Base-by-base conservation (phyloP, 2,888 invertebrate species). In the Harmothoe impar region DNA sequence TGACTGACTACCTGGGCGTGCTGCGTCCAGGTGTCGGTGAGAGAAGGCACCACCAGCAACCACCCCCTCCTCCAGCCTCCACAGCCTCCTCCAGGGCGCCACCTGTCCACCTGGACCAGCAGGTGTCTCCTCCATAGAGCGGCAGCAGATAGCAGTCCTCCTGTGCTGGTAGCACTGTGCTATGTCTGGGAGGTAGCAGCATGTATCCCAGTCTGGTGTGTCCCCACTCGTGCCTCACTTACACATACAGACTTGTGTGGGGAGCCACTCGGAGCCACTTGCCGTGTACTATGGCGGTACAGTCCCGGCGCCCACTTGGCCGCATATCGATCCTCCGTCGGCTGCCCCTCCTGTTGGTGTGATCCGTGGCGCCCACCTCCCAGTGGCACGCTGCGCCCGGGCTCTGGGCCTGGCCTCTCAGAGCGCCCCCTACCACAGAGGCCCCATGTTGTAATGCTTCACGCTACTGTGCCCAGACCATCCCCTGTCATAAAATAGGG, bases 21-120 rank as follows among this genome's bases (percentile, higher is more conserved):
- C 72, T 62, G 62, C 43, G 3, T 5, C 72, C 72, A 72, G 72
- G 29, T 72, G 72, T 72, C 72, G n/a, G n/a, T n/a, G n/a, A 29
- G 72, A 15, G 31, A 29, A 15, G 72, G 35, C 35, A 17, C n/a
- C 5, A 20, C 0, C n/a, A 0, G 3, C 81, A 5, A 0, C 81
- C 81, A 35, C 77, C 68, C 68, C 20, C 68, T 29, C 72, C 72
- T 25, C 72, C 72, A 25, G 31, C 72, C 72, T 29, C 72, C 72
- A 15, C 29, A 25, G 31, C 72, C 72, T 29, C 72, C 72, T 72
- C 29, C 72, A 25, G 72, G 62, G 72, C 31, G 72, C 72, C 29
- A 72, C 72, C 72, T 72, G 72, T n/a, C n/a, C 68, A n/a, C 77
- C 77, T 10, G 54, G 1, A 15, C 23, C 62, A n/a, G 62, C 62